Evolutionary conservation across 2,113 vertebrate species (phyloP), one percentile per base, ranked within the genome.

Genomic region (Psittacara wagleri): DNA sequence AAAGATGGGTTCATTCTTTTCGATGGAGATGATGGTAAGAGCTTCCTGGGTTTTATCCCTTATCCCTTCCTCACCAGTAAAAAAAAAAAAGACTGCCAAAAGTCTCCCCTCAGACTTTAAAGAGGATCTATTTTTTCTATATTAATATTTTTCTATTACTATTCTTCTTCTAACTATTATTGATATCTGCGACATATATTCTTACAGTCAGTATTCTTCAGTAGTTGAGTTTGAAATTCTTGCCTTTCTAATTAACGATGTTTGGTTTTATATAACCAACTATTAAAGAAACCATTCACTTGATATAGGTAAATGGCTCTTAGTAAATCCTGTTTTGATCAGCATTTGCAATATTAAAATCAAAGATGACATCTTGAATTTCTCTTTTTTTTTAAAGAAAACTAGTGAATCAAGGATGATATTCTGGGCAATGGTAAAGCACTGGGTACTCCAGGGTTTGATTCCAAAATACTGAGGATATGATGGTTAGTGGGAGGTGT

Each of bases 21-120:
- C 24, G 52, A 41, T n/a, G 17, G 3, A 66, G 13, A 52, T 35
- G 3, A n/a, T 46, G 3, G 35, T 83, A 55, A 82, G 66, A 12
- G 15, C 3, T 62, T 16, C 5, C 3, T 64, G 13, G 4, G 48
- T 90, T 92, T 69, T 29, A 55, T 24, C 17, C 14, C 7, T 64
- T 61, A 31, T 1, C 1, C 4, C 3, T 16, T 49, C 7, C 1
- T 3, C 18, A 7, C 13, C 2, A 48, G 10, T 22, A 46, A 46
- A 46, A 68, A 12, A 12, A 0, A 12, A 0, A 7, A 35, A 81
- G 11, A 17, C 12, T 52, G 13, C 2, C n/a, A 35, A 57, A 91
- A 19, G 8, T 61, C 13, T 83, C 17, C 68, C 39, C 5, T 55
- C 54, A 2, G 23, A 64, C 15, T 46, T 86, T 43, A 28, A 77